Evolutionary conservation across 2,888 invertebrate genomes (phyloP).

Genomic region (Choristoneura rosaceana): DNA sequence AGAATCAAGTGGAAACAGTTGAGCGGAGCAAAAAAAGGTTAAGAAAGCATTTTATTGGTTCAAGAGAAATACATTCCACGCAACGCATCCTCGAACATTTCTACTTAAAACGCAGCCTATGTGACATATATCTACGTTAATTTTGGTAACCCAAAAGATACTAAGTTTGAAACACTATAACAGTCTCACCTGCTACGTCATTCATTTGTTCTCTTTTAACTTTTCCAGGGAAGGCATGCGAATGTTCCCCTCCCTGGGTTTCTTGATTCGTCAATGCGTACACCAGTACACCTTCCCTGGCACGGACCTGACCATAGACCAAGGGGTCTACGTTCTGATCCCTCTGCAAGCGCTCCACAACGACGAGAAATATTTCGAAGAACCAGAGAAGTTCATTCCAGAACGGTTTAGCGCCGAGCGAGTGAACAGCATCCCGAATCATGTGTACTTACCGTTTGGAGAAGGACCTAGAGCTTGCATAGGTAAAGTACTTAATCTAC

Average conservation of each 20-base stretch:
- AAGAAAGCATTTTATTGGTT: too few species aligned
- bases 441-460: slow-evolving; percentile 51
- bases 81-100: too few species aligned
- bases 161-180: too few species aligned
- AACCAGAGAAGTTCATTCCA: slow-evolving; percentile 51
- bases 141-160: too few species aligned
- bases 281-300: slow-evolving; percentile 49
- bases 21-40: too few species aligned
- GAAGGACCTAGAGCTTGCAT: slow-evolving; percentile 52
- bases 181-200: too few species aligned
- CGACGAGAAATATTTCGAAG: slow-evolving; percentile 51
- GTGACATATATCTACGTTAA: too few species aligned
- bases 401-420: slow-evolving; percentile 50
- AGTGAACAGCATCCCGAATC: slow-evolving; percentile 41
- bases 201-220: too few species aligned
- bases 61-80: too few species aligned
- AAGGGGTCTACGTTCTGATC: slow-evolving; percentile 48
- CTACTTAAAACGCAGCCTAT: too few species aligned
- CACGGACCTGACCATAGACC: slow-evolving; percentile 50
- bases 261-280: slow-evolving; percentile 11
- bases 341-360: slow-evolving; percentile 52
- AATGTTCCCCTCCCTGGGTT: slow-evolving; percentile 50
- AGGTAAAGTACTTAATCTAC: slow-evolving; percentile 39
- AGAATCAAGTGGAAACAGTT: too few species aligned
- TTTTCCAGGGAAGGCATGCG: slow-evolving; percentile 50